Conservation (phyloP, 2,888 invertebrate species). For the Homarus gammarus region DNA sequence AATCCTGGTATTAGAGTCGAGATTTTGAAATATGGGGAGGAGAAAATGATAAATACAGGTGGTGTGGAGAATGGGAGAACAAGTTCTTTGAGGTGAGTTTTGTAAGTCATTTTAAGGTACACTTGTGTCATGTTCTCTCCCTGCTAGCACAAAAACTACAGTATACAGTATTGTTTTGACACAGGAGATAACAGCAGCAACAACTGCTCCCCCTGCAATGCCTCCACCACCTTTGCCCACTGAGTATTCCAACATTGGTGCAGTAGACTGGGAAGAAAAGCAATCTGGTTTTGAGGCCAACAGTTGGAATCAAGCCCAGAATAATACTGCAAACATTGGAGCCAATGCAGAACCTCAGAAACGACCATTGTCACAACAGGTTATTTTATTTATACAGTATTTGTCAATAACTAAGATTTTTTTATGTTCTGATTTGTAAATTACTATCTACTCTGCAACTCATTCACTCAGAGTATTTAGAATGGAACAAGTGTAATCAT, state of each 20-base stretch:
- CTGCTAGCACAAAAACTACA: slow-evolving; percentile 2
- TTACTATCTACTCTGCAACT: no score
- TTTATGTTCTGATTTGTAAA: no score
- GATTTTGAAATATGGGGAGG: no score
- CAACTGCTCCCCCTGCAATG: slow-evolving; percentile 71
- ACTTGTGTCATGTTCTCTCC: no score
- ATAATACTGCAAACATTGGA: slow-evolving; percentile 6
- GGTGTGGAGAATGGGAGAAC: no score
- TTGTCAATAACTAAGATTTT: no score
- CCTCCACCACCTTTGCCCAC: slow-evolving; percentile 74
- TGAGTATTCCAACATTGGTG: slow-evolving; percentile 64
- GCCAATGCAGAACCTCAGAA: slow-evolving; percentile 28
- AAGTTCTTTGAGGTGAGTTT: no score
- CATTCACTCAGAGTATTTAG: no score
- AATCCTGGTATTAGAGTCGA: no score
- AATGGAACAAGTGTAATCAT: no score
- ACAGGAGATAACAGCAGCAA: slow-evolving; percentile 37
- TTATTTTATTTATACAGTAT: neutral
- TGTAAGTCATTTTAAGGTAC: no score
- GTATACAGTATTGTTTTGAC: neutral
- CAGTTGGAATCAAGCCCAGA: neutral
- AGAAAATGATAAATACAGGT: no score
- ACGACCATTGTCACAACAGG: slow-evolving; percentile 48
- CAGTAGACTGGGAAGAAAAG: slow-evolving; percentile 7
- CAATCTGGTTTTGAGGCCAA: slow-evolving; percentile 4